phyloP scores from a whole-genome alignment of 2,888 invertebrate species.

The Tetragnatha montana region DNA sequence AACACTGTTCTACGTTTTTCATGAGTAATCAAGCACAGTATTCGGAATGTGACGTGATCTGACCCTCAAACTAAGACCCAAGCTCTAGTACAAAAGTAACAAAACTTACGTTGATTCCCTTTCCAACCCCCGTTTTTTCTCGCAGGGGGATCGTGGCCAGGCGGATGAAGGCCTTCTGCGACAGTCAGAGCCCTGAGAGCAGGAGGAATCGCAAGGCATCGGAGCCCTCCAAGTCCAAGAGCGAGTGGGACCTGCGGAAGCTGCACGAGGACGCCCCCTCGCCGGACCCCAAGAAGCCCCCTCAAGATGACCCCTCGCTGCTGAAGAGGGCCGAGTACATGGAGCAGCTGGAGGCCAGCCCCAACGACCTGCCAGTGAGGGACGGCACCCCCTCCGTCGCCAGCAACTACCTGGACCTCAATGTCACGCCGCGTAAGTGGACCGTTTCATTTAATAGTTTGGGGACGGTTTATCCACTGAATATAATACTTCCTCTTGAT shows the following conservation, averaged over 20 bases:
- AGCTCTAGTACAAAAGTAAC: too few relatives aligned
- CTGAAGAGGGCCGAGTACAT: conserved; percentile 45
- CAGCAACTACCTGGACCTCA: conserved; percentile 58
- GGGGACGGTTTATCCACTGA: background rate
- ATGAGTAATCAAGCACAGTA: too few relatives aligned
- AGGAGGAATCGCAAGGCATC: conserved; percentile 34
- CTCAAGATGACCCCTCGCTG: background rate
- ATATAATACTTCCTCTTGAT: background rate
- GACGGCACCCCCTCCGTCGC: conserved; percentile 50
- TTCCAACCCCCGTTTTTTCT: too few relatives aligned
- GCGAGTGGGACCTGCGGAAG: conserved; percentile 67
- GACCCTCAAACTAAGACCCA: too few relatives aligned
- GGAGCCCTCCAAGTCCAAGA: conserved; percentile 67
- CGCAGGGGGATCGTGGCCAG: conserved; percentile 55
- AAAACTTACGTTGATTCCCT: too few relatives aligned
- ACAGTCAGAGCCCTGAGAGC: background rate
- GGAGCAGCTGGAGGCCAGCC: conserved; percentile 62
- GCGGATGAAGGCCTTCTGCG: conserved; percentile 64
- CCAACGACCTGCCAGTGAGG: conserved; percentile 63
- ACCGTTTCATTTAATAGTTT: background rate
- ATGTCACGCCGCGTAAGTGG: conserved; percentile 60
- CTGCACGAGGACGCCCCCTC: conserved; percentile 18
- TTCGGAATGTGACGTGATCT: too few relatives aligned
- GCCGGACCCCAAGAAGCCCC: too few relatives aligned
- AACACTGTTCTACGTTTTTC: too few relatives aligned